Evolutionary conservation across 2,888 invertebrate genomes (phyloP).

Genomic region (Microctonus aethiopoides): DNA sequence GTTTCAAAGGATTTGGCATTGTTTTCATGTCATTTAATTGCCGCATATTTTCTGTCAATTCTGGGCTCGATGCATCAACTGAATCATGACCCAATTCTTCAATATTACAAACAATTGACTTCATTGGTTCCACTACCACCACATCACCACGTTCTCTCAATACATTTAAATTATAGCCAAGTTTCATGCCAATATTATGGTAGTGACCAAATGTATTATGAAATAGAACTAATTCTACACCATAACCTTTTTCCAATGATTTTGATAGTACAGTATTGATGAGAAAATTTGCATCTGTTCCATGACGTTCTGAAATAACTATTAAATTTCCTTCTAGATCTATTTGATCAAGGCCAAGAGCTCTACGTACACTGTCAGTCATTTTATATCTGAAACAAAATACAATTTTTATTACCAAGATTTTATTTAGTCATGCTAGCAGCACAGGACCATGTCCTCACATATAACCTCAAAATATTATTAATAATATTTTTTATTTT

Average conservation of each 20-base stretch:
- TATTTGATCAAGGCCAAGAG: conserved; percentile 75
- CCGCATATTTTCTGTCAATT: conserved; percentile 54
- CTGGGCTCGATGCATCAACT: conserved; percentile 62
- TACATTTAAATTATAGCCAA: conserved; percentile 77
- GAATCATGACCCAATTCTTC: conserved; percentile 66
- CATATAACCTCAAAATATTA: not conserved
- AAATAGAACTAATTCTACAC: conserved; percentile 74
- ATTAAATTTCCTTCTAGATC: conserved; percentile 71
- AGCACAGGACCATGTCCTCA: too few species aligned
- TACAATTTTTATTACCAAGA: not conserved
- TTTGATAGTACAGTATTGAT: conserved; percentile 76
- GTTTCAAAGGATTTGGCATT: conserved; percentile 49
- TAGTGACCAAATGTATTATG: conserved; percentile 81
- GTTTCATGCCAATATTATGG: conserved; percentile 78
- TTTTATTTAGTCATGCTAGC: not conserved
- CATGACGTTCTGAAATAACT: conserved; percentile 76
- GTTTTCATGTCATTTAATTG: conserved; percentile 35
- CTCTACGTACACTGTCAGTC: conserved; percentile 74
- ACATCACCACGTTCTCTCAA: conserved; percentile 68
- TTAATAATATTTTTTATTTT: not conserved
- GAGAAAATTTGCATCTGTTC: conserved; percentile 80
- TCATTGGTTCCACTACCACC: conserved; percentile 70
- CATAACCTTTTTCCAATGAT: conserved; percentile 72
- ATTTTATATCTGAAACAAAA: conserved; percentile 61
- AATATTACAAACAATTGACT: conserved; percentile 54